Evolutionary conservation across 2,888 invertebrate species (phyloP).

Genomic region (Zaprionus obscuricornis): DNA sequence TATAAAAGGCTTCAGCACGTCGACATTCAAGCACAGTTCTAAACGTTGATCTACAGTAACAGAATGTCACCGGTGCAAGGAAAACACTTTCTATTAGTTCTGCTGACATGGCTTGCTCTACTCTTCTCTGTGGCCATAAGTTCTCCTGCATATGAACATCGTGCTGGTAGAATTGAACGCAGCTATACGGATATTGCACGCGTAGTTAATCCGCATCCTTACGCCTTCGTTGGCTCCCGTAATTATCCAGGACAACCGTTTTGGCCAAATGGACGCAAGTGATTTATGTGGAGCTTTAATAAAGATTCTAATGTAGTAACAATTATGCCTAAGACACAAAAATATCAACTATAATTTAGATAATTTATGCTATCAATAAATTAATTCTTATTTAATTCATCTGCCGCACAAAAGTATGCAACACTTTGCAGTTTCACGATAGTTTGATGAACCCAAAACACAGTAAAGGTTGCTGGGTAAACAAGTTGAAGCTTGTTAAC

Average conservation of each 20-base stretch:
- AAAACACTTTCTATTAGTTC: conserved; percentile 17
- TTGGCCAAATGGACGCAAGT: conserved; percentile 82
- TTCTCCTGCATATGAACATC: conserved; percentile 31
- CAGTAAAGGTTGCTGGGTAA: too few species aligned
- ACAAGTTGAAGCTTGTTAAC: too few species aligned
- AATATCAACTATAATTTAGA: too few species aligned
- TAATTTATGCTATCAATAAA: too few species aligned
- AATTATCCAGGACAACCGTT: conserved; percentile 86
- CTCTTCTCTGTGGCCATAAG: conserved; percentile 8
- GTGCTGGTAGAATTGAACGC: conserved; percentile 79
- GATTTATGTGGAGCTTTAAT: too few species aligned
- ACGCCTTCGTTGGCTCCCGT: conserved; percentile 83
- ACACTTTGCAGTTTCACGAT: too few species aligned
- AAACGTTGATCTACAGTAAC: conserved; percentile 26
- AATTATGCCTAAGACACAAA: too few species aligned
- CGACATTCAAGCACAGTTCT: conserved; percentile 47
- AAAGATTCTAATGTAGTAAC: too few species aligned
- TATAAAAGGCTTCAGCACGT: conserved; percentile 52
- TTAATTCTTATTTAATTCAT: too few species aligned
- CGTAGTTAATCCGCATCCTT: conserved; percentile 86
- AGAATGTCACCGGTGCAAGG: conserved; percentile 39
- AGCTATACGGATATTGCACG: conserved; percentile 89
- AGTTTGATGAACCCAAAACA: too few species aligned
- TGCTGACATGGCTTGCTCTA: conserved; percentile 37
- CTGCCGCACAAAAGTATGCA: too few species aligned